Conservation (phyloP, 2,888 invertebrate species). For the Megaustenia siamemsis region DNA sequence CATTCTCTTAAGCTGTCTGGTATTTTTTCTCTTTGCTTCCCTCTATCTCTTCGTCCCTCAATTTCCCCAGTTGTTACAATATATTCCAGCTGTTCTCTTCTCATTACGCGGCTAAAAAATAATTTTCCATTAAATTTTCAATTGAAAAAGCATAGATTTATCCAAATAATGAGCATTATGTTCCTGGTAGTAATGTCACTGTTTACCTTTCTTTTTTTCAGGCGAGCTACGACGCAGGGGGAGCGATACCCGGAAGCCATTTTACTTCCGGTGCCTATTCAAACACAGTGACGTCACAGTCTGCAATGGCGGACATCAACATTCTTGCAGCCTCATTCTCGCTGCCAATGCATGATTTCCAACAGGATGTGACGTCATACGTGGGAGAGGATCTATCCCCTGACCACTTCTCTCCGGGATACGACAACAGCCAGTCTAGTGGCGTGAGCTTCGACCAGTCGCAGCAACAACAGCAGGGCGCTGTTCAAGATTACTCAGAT, state of each 20-base stretch:
- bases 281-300: constrained; percentile 60
- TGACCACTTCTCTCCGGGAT: constrained; percentile 62
- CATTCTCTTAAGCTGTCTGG: no score
- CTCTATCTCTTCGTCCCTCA: no score
- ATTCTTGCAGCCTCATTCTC: constrained; percentile 91
- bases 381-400: constrained; percentile 64
- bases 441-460: constrained; percentile 59
- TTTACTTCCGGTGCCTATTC: constrained; percentile 59
- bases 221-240: constrained; percentile 61
- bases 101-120: no score
- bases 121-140: no score
- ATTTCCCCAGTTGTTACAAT: no score
- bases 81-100: no score
- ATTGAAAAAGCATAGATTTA: no score
- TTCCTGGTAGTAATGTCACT: no score
- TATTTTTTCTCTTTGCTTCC: no score
- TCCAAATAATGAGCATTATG: no score
- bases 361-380: constrained; percentile 62
- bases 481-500: constrained; percentile 64
- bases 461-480: constrained; percentile 59
- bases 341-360: constrained; percentile 80
- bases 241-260: constrained; percentile 60
- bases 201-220: constrained; percentile 47
- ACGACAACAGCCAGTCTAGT: constrained; percentile 61
- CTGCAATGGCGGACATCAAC: constrained; percentile 66